Percentiles rank a stretch among this genome's conserved stretches.
These are phyloP conservation scores for Hirudinaria manillensis DNA, from an alignment of 2,888 invertebrate species.

Conservation along the genomic window DNA sequence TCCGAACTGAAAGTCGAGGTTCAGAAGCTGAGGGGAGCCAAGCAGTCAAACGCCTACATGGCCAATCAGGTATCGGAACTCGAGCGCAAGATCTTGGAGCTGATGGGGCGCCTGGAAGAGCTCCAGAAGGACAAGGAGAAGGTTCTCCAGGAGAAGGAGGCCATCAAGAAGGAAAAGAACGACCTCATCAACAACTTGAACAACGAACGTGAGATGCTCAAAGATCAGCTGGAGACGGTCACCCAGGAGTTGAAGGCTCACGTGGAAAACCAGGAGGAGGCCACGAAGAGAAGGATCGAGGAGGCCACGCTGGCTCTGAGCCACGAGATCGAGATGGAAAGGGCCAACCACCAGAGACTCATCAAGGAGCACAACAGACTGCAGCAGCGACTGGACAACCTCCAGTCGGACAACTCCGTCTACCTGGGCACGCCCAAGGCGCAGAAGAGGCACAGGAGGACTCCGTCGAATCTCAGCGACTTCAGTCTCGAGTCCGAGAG, in stretches of 20 bases:
- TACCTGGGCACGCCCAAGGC: constrained; percentile 37
- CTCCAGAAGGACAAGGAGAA: constrained; percentile 48
- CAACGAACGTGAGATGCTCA: constrained; percentile 46
- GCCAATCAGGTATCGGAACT: constrained; percentile 57
- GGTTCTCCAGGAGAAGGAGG: constrained; percentile 59
- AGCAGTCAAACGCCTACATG: constrained; percentile 45
- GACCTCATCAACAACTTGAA: constrained; percentile 41
- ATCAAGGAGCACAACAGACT: constrained; percentile 67
- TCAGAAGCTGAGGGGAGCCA: constrained; percentile 61
- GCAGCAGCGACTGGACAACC: constrained; percentile 68
- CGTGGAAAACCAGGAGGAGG: constrained; percentile 55
- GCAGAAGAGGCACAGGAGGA: constrained; percentile 56
- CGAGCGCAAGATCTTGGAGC: constrained; percentile 63
- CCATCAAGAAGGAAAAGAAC: constrained; percentile 45
- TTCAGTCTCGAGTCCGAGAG: constrained; percentile 60
- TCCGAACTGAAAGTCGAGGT: constrained; percentile 44
- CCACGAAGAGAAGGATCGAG: constrained; percentile 59
- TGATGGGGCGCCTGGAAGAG: constrained; percentile 51
- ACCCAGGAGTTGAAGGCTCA: constrained; percentile 44
- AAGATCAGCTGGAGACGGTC: constrained; percentile 48
- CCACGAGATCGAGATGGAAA: constrained; percentile 71
- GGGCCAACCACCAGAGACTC: constrained; percentile 74
- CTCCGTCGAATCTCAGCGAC: constrained; percentile 67
- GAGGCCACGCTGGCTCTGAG: constrained; percentile 62
- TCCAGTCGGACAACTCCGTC: constrained; percentile 48